phyloP scores from a whole-genome alignment of 64 coral and sea anemone genomes.

The Anthopleura sola region DNA sequence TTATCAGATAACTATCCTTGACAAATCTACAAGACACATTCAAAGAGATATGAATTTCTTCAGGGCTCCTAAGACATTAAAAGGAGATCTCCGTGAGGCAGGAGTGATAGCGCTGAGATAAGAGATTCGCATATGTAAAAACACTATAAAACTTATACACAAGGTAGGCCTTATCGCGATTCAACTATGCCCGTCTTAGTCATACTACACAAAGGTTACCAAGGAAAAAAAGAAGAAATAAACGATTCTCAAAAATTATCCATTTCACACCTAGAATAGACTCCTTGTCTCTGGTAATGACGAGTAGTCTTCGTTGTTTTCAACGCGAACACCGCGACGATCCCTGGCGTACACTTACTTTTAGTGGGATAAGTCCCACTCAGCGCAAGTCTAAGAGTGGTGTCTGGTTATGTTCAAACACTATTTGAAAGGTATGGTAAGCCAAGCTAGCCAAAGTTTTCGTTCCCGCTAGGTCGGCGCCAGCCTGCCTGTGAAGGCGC shows the following conservation, averaged over 20 bases:
- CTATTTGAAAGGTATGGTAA: constrained; percentile 93
- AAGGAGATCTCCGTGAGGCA: constrained; percentile 78
- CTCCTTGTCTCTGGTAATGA: neutral
- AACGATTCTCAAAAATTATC: neutral
- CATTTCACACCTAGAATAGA: constrained; percentile 15
- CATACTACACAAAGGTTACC: constrained; percentile 2
- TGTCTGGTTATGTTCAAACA: constrained; percentile 96
- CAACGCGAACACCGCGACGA: constrained; percentile 4
- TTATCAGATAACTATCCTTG: constrained; percentile 82
- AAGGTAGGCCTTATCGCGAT: constrained; percentile 14
- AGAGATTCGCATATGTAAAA: constrained; percentile 26
- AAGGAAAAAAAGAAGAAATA: constrained; percentile 16
- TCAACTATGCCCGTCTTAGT: neutral
- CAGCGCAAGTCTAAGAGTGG: constrained; percentile 50
- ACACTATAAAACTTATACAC: constrained; percentile 30
- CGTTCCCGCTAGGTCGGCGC: constrained; percentile 89
- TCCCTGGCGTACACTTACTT: constrained; percentile 5
- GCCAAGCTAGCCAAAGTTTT: constrained; percentile 79
- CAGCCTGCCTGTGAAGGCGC: constrained; percentile 67
- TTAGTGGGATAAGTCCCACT: constrained; percentile 55
- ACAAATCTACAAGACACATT: constrained; percentile 78
- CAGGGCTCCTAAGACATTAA: constrained; percentile 71
- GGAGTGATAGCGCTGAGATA: constrained; percentile 53
- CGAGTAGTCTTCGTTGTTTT: constrained; percentile 19
- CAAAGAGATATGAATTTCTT: constrained; percentile 78